Percentiles rank a stretch among this genome's conserved stretches.
Evolutionary conservation across 2,113 vertebrate species (phyloP).

Genomic region (Nothoprocta pentlandii): DNA sequence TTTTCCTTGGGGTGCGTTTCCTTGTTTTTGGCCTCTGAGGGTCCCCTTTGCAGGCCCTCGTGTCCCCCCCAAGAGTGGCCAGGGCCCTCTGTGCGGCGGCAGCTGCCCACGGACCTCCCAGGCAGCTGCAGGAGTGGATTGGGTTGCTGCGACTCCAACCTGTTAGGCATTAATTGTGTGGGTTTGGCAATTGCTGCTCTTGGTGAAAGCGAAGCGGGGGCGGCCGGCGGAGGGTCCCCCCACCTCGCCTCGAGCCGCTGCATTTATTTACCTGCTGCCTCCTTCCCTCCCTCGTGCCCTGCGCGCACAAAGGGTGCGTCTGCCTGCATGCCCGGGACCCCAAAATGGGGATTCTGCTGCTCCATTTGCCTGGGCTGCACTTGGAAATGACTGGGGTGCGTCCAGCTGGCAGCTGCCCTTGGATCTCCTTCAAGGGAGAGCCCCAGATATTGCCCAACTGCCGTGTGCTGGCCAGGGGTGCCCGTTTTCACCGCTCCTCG

Average conservation of each 20-base stretch:
- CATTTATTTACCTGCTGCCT: not conserved
- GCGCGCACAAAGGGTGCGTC: not conserved
- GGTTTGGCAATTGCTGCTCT: constrained; percentile 20
- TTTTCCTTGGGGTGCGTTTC: no score
- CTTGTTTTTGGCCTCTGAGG: no score
- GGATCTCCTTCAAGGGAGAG: not conserved
- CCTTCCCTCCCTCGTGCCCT: not conserved
- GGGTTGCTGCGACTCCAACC: constrained; percentile 5
- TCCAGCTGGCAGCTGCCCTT: not conserved
- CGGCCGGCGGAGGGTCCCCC: not conserved
- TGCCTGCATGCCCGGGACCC: not conserved
- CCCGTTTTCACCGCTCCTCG: not conserved
- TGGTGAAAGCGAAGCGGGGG: not conserved
- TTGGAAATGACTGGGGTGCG: no score
- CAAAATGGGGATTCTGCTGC: not conserved
- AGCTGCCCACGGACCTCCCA: constrained; percentile 48
- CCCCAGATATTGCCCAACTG: no score
- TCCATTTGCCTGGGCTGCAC: not conserved
- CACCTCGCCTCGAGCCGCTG: not conserved
- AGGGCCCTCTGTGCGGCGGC: not conserved
- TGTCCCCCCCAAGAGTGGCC: no score
- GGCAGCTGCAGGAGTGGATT: not conserved
- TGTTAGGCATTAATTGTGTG: constrained; percentile 32
- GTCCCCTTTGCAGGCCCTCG: no score
- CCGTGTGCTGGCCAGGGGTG: not conserved